Percentiles rank a stretch among this genome's conserved stretches.
Conservation (phyloP, 1,140 invertebrate genomes). For the Leptonema lineaticorne region DNA sequence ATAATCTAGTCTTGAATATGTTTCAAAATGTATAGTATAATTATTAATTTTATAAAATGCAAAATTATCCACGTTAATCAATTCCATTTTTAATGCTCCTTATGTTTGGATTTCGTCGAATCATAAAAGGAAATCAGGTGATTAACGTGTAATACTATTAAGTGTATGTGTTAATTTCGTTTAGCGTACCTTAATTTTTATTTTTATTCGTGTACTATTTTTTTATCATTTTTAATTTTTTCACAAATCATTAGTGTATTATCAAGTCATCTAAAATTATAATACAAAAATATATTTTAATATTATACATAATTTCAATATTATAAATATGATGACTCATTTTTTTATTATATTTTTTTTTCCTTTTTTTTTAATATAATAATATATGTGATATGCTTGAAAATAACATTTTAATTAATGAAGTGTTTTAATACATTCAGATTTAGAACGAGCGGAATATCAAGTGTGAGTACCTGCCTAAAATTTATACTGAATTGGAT, state of each 20-base stretch:
- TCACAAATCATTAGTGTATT: background rate
- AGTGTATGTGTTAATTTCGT: too few relatives aligned
- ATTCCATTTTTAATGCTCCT: constrained; percentile 8
- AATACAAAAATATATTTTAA: too few relatives aligned
- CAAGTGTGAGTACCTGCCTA: constrained; percentile 77
- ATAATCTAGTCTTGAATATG: too few relatives aligned
- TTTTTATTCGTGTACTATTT: background rate
- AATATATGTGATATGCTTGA: background rate
- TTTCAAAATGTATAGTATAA: too few relatives aligned
- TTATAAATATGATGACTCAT: too few relatives aligned
- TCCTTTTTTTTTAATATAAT: background rate
- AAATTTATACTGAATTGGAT: constrained; percentile 67
- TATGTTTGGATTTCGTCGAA: constrained; percentile 9
- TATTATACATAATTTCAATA: too few relatives aligned
- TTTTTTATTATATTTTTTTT: background rate
- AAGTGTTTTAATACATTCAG: constrained; percentile 51
- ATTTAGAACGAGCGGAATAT: constrained; percentile 91
- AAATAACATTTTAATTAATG: background rate
- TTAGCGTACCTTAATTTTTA: too few relatives aligned
- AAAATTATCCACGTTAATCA: too few relatives aligned
- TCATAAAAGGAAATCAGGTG: constrained; percentile 40
- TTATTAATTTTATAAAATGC: too few relatives aligned
- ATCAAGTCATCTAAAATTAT: too few relatives aligned
- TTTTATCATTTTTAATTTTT: background rate
- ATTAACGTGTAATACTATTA: background rate